Base-by-base conservation (phyloP, 2,888 invertebrate genomes). In the Ommatoiulus sabulosus region DNA sequence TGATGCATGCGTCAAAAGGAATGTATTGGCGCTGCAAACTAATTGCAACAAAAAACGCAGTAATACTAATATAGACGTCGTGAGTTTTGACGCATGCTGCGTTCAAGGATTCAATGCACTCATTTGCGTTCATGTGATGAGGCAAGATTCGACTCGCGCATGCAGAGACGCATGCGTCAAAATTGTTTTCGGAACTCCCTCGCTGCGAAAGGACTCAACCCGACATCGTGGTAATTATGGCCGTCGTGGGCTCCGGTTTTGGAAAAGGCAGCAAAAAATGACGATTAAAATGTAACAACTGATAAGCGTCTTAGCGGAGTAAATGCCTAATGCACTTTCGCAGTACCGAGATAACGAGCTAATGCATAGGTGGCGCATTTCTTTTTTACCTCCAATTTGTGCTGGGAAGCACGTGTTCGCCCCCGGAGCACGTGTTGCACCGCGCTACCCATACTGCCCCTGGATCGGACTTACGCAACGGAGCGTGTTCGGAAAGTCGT, bases 391-490 rank as follows among this genome's bases (percentile, higher is more conserved):
- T 17, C 52, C 52, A 52, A 52, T 52, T 35, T 12, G 52, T 17
- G 52, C 52, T 72, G 24, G 24, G 63, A 12, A 52, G 52, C 52
- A 52, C 52, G 63, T 63, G 63, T 63, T 24, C 24, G 72, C 72
- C 72, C 72, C 24, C 24, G 72, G 72, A 72, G 72, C 72, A 24
- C 72, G 72, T 24, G 72, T 72, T 72, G 24, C 20, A 3, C 24
- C 10, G 72, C 72, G 24, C 72, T 24, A 72, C 72, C 72, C 72
- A 63, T 63, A 63, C 8, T 24, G 72, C 72, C 72, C 72, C 72
- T 72, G 63, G 63, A 63, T 20, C 63, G 52, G 52, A 17, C 4
- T 52, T 52, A 52, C 12, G 52, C 52, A 52, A 52, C 52, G 17
- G 52, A 52, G 12, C 52, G 52, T 52, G 52, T 52, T 52, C 52